phyloP scores from a whole-genome alignment of 2,797 vertebrate species.

The Chaenodraco wilsoni region DNA sequence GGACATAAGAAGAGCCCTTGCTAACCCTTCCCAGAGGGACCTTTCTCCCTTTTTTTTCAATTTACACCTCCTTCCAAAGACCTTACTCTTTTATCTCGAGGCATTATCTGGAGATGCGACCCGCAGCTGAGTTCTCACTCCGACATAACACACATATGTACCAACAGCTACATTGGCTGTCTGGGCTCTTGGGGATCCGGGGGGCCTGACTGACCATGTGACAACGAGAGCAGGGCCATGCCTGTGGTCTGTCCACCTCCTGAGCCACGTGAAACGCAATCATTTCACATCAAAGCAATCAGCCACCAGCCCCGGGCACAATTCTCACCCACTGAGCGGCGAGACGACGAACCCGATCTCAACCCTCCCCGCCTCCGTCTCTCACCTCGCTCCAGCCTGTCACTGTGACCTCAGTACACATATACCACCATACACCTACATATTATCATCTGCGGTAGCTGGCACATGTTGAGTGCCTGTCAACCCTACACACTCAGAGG shows the following conservation, averaged over 20 bases:
- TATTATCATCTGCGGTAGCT: conserved; percentile 55
- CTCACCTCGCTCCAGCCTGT: conserved; percentile 57
- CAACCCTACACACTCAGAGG: conserved; percentile 35
- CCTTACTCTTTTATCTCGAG: conserved; percentile 49
- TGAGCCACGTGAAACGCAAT: conserved; percentile 72
- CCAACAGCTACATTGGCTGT: conserved; percentile 39
- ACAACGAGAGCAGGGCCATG: conserved; percentile 51
- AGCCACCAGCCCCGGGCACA: conserved; percentile 70
- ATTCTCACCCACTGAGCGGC: conserved; percentile 79
- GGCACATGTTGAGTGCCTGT: conserved; percentile 36
- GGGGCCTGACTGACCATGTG: conserved; percentile 42
- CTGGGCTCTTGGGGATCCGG: conserved; percentile 20
- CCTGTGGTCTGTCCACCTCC: conserved; percentile 58
- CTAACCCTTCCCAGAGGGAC: conserved; percentile 39
- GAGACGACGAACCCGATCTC: conserved; percentile 51
- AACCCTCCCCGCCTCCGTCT: conserved; percentile 41
- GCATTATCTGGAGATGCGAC: conserved; percentile 63
- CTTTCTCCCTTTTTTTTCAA: conserved; percentile 70
- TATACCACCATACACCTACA: conserved; percentile 42
- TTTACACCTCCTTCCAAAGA: conserved; percentile 76
- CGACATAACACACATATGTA: conserved; percentile 32
- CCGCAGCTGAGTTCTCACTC: conserved; percentile 69
- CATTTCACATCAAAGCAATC: conserved; percentile 85
- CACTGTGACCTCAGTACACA: conserved; percentile 47
- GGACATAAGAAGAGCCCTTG: conserved; percentile 38